phyloP scores from a whole-genome alignment of 2,113 vertebrate species.

The Herpailurus yagouaroundi region DNA sequence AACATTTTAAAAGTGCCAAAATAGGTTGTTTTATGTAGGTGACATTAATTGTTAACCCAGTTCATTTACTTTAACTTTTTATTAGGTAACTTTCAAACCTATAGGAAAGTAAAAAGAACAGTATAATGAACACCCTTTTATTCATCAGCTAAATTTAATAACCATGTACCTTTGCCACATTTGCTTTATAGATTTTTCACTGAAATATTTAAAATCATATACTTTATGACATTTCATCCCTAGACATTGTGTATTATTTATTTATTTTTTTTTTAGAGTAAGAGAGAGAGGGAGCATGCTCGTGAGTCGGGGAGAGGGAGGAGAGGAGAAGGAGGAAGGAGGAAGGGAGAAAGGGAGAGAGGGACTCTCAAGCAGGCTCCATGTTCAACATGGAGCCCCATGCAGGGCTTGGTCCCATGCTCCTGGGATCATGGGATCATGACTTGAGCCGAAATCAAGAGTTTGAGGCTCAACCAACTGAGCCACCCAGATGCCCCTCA shows the following conservation, averaged over 20 bases:
- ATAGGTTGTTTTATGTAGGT: neutral
- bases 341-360: too few relatives aligned
- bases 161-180: neutral
- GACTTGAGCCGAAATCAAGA: too few relatives aligned
- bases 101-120: neutral
- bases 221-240: neutral
- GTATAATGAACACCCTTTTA: neutral
- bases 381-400: too few relatives aligned
- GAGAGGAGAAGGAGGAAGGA: too few relatives aligned
- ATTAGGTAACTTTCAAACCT: conserved; percentile 5
- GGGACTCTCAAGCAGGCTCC: too few relatives aligned
- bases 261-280: too few relatives aligned
- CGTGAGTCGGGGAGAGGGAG: too few relatives aligned
- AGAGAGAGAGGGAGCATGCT: too few relatives aligned
- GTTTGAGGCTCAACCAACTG: too few relatives aligned
- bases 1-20: conserved; percentile 23
- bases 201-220: conserved; percentile 32
- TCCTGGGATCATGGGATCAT: too few relatives aligned
- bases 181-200: neutral
- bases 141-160: neutral
- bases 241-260: neutral
- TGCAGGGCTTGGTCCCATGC: too few relatives aligned
- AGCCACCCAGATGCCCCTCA: neutral
- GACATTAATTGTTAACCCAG: conserved; percentile 6
- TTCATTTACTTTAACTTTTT: conserved; percentile 28